Evolutionary conservation across 1,140 invertebrate genomes (phyloP).

Genomic region (Homalodisca vitripennis): DNA sequence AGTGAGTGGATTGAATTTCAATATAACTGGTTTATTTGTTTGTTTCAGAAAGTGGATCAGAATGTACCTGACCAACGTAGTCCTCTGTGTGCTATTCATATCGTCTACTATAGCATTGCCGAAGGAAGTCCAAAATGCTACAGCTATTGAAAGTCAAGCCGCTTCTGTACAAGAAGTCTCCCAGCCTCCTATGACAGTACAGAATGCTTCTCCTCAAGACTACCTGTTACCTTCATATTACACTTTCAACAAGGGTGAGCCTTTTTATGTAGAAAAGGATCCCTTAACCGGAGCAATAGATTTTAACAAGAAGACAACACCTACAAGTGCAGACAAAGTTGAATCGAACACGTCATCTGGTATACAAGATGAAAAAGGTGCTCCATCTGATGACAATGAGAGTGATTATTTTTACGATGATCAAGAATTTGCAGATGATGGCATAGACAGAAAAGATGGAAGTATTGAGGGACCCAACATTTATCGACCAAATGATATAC

Average conservation of each 20-base stretch:
- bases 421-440: conserved; percentile 47
- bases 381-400: neutral
- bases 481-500: conserved; percentile 53
- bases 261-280: conserved; percentile 67
- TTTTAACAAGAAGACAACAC: conserved; percentile 39
- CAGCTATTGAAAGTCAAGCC: conserved; percentile 21
- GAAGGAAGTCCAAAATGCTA: conserved; percentile 6
- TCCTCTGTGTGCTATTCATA: conserved; percentile 3
- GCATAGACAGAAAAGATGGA: conserved; percentile 49
- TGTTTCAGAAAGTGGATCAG: conserved; percentile 6
- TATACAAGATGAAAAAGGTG: conserved; percentile 29
- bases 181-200: conserved; percentile 37
- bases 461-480: conserved; percentile 43
- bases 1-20: too few species aligned
- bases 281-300: conserved; percentile 58
- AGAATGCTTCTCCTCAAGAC: conserved; percentile 29
- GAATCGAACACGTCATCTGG: conserved; percentile 25
- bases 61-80: conserved; percentile 1
- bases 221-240: conserved; percentile 44
- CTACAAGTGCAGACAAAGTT: conserved; percentile 31
- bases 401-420: conserved; percentile 39
- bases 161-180: conserved; percentile 37
- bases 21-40: neutral
- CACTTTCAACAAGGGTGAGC: conserved; percentile 65
- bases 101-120: neutral